These are phyloP conservation scores for Zeuzera pyrina DNA, from an alignment of 2,888 invertebrate genomes.

Conservation along the genomic window DNA sequence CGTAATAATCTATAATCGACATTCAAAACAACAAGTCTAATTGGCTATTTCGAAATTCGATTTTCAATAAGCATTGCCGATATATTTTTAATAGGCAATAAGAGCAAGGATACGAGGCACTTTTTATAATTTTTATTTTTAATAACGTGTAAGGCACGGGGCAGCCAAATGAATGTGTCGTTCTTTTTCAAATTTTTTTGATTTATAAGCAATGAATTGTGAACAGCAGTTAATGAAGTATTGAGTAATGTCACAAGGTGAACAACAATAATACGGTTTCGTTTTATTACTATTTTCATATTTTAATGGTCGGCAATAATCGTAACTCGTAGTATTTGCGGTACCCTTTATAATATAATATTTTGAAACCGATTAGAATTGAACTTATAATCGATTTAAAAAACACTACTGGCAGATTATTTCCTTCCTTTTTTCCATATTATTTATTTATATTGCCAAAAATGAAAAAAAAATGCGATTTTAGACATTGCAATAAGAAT, in stretches of 20 bases:
- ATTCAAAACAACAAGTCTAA: slow-evolving; percentile 36
- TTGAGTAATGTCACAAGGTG: slow-evolving; percentile 46
- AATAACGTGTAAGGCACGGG: slow-evolving; percentile 41
- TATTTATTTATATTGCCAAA: too few species aligned
- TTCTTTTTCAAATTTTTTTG: slow-evolving; percentile 49
- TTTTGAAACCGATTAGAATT: too few species aligned
- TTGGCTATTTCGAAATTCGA: slow-evolving; percentile 53
- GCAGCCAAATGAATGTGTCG: slow-evolving; percentile 46
- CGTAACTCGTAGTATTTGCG: slow-evolving; percentile 27
- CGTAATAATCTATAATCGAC: slow-evolving; percentile 29
- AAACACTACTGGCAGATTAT: too few species aligned
- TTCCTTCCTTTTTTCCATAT: too few species aligned
- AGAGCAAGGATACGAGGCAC: slow-evolving; percentile 32
- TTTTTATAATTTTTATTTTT: slow-evolving; percentile 25
- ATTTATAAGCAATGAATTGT: slow-evolving; percentile 58
- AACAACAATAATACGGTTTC: slow-evolving; percentile 19
- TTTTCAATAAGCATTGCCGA: slow-evolving; percentile 59
- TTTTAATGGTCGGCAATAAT: slow-evolving; percentile 25
- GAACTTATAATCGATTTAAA: slow-evolving; percentile 11
- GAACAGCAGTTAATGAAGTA: slow-evolving; percentile 55
- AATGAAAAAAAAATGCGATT: too few species aligned
- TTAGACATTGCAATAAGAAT: too few species aligned
- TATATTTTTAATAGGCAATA: slow-evolving; percentile 60
- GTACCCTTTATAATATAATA: too few species aligned
- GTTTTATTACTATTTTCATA: slow-evolving; percentile 21